Base-by-base conservation (phyloP, 2,113 vertebrate species). In the Beaufortia kweichowensis region DNA sequence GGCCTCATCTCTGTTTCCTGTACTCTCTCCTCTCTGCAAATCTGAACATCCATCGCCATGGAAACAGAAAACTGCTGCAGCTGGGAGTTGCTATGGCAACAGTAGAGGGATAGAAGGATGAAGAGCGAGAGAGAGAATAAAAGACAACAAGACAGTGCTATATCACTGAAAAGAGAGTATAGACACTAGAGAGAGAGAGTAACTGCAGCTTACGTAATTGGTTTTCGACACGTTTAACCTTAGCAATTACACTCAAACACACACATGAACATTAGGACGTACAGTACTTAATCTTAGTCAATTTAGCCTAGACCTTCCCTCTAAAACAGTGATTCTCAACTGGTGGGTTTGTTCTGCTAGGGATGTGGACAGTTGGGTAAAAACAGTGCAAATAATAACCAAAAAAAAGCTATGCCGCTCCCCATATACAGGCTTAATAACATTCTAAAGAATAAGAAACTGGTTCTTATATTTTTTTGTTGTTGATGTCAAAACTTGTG, bases 21-120 rank as follows among this genome's bases (percentile, higher is more conserved):
- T 80, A 71, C 81, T 84, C 85, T 84, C 85, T 87, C 84, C 83
- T 87, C 86, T 84, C 73, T 78, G 85, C 87, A 84, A 89, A 91
- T 88, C 85, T 82, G 78, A 87, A 89, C 78, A 31, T 83, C 63
- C 78, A 88, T 90, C 85, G 56, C 89, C 85, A 92, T 90, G 86
- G 91, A 90, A 91, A 92, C 91, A 88, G 88, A 91, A 90, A 86
- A 91, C 86, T 73, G 76, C 76, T 91, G 90, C 90, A 91, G 88
- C 88, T 89, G 77, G 82, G 59, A 84, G 91, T 92, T 89, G 85
- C 90, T 88, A 89, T 89, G 81, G 91, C 84, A 90, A 93, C 90
- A 88, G 82, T 39, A 81, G 78, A 88, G 57, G 79, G 82, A 79
- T 10, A 3, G 75, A 69, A 71, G 26, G 59, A 75, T 46, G 78